Base-by-base conservation (phyloP, 2,888 invertebrate species). In the Archips xylosteana region DNA sequence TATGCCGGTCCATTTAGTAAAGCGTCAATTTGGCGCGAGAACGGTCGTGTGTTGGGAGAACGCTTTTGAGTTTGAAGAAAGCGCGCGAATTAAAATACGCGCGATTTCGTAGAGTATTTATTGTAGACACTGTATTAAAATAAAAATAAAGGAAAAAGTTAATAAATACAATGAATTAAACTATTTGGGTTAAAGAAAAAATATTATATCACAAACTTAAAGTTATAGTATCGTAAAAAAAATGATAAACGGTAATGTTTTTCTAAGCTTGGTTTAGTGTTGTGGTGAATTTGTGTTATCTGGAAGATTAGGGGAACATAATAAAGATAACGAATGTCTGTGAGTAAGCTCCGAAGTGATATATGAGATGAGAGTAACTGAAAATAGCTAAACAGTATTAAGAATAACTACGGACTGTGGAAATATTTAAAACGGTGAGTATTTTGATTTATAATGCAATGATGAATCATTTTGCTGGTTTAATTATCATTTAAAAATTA, bases 1-100 rank as follows among this genome's bases (percentile, higher is more conserved):
- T 92, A 92, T 92, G 92, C 86, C 91, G 92, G 90, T 91, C 92
- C 90, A 93, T 93, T 93, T 92, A 94, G 94, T 94, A 86, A 88
- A 88, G 92, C 92, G 92, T 91, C 91, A 92, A 92, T 92, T 93
- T 92, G 91, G 89, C 92, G 92, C 91, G 92, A 87, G 94, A 85
- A 86, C 85, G 91, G 94, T 92, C 82, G 91, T 87, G 86, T 80
- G 83, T 83, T 78, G 79, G 79, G 80, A 79, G 79, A 81, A 78
- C 78, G 70, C 75, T 73, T 75, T 76, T 77, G 68, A 70, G 78
- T 70, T 77, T 62, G 36, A 51, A 60, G 68, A 65, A 89, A 88
- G 88, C 87, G 89, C 92, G 92, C 88, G 89, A 89, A 88, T 82
- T 78, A 70, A 71, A 76, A 75, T 74, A 78, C 83, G 86, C 78